Percentiles rank a stretch among this genome's conserved stretches.
Evolutionary conservation across 2,888 invertebrate species (phyloP).

Genomic region (Alcis repandata): DNA sequence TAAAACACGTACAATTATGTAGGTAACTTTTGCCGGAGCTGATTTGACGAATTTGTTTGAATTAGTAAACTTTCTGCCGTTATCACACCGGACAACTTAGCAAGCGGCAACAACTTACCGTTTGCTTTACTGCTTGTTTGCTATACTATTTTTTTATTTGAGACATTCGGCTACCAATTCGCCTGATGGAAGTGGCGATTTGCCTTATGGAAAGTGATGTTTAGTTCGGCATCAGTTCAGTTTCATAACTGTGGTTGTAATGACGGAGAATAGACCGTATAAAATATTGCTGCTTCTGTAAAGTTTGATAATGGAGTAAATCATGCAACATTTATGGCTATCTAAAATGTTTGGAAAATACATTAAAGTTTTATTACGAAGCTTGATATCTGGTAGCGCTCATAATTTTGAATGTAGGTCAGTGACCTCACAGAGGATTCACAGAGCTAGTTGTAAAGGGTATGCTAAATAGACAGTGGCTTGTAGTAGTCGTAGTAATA

Average conservation of each 20-base stretch:
- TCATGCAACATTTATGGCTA: background rate
- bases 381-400: conserved; percentile 3
- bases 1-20: background rate
- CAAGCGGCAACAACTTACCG: too few relatives aligned
- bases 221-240: background rate
- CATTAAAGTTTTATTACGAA: conserved; percentile 6
- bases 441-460: background rate
- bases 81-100: background rate
- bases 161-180: background rate
- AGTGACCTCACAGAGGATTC: background rate
- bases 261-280: background rate
- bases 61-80: background rate
- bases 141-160: background rate
- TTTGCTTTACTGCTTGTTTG: too few relatives aligned
- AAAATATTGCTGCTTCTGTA: background rate
- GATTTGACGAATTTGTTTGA: conserved; percentile 4
- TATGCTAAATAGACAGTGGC: background rate
- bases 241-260: background rate
- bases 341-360: conserved; percentile 1
- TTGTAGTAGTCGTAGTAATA: background rate
- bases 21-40: background rate
- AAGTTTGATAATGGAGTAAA: background rate
- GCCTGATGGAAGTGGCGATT: too few relatives aligned
- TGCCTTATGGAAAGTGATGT: background rate
- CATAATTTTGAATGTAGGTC: conserved; percentile 5